phyloP scores from a whole-genome alignment of 1,140 invertebrate species.

The Berghia stephanieae region DNA sequence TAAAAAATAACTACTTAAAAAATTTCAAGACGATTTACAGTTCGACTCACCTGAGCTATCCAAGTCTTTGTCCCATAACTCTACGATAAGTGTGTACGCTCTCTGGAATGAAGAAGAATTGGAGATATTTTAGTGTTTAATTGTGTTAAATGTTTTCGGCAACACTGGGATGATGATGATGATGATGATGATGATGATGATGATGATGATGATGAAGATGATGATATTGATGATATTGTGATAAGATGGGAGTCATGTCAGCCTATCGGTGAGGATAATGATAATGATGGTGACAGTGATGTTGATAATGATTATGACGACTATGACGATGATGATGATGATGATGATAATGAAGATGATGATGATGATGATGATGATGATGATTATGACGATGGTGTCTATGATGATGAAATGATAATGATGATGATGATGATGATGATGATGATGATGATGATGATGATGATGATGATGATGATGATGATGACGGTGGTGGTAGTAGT shows the following conservation, averaged over 20 bases:
- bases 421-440: not conserved
- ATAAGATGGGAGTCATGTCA: no score
- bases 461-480: not conserved
- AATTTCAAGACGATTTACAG: no score
- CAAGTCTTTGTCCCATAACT: conserved; percentile 73
- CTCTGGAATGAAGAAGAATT: conserved; percentile 45
- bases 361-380: no score
- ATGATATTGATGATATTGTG: conserved; percentile 10
- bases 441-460: conserved; percentile 3
- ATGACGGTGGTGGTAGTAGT: not conserved
- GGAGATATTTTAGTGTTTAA: no score
- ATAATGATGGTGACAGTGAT: no score
- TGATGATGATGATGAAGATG: not conserved
- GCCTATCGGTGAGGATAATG: no score
- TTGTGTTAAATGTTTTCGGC: not conserved
- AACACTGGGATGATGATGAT: not conserved
- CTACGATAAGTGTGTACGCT: conserved; percentile 48
- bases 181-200: conserved; percentile 8
- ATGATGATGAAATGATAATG: no score
- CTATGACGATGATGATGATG: no score
- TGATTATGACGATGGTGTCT: no score
- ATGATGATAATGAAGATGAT: no score
- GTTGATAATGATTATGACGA: no score
- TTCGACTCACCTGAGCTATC: conserved; percentile 22
- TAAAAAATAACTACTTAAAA: no score